Evolutionary conservation across 2,797 vertebrate species (phyloP).

Genomic region (Harpagifer antarcticus): DNA sequence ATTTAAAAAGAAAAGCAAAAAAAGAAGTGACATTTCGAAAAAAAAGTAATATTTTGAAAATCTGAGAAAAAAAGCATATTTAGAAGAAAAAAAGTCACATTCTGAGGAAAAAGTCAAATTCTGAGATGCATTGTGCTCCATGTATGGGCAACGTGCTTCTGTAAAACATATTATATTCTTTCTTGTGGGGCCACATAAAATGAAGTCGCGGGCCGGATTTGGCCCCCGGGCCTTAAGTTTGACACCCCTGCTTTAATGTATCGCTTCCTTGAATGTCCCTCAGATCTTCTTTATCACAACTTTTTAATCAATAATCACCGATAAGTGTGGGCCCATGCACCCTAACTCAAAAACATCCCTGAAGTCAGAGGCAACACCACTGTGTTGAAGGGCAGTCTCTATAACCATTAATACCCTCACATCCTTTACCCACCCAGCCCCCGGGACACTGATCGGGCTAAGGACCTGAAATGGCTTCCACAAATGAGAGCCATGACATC

Average conservation of each 20-base stretch:
- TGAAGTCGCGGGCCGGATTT: no score
- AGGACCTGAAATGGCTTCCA: conserved; percentile 37
- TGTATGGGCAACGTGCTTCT: no score
- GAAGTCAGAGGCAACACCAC: conserved; percentile 6
- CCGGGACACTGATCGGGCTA: conserved; percentile 43
- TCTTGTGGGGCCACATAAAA: not conserved
- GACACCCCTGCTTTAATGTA: conserved; percentile 5
- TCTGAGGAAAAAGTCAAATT: no score
- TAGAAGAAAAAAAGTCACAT: no score
- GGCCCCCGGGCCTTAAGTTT: no score
- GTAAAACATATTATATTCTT: no score
- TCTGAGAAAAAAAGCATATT: no score
- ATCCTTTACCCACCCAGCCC: conserved; percentile 12
- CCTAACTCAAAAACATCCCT: conserved; percentile 19
- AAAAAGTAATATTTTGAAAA: no score
- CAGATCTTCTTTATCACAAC: conserved; percentile 1
- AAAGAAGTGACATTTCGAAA: no score
- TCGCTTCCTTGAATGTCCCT: not conserved
- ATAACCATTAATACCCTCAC: conserved; percentile 14
- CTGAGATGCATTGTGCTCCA: no score
- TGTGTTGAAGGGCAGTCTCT: conserved; percentile 32
- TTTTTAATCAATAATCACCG: conserved; percentile 21
- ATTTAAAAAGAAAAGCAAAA: no score
- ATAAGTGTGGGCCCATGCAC: not conserved
- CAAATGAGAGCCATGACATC: conserved; percentile 47